These are phyloP conservation scores for Clarias batrachus DNA, from an alignment of 2,113 vertebrate genomes.

Conservation along the genomic window DNA sequence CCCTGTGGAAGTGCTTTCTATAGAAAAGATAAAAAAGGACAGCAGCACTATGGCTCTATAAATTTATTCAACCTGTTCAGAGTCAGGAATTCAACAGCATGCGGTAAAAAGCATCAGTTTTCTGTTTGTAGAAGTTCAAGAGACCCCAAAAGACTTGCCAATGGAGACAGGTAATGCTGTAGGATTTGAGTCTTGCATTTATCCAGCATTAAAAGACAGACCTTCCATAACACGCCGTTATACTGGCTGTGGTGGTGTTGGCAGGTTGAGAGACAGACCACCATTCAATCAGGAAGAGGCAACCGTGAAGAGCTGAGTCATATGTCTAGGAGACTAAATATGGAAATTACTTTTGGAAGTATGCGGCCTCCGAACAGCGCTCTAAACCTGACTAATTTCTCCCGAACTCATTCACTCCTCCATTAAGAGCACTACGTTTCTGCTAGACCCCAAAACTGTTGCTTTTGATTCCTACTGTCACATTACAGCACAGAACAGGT, in stretches of 20 bases:
- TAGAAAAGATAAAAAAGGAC: neutral
- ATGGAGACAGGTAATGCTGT: neutral
- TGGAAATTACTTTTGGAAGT: slow-evolving; percentile 11
- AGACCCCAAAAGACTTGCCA: neutral
- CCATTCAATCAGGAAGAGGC: slow-evolving; percentile 26
- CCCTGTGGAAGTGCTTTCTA: neutral
- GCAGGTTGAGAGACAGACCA: slow-evolving; percentile 8
- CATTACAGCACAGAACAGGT: slow-evolving; percentile 19
- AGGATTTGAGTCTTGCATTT: neutral
- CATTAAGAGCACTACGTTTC: neutral
- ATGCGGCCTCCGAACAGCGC: neutral
- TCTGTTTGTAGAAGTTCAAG: neutral
- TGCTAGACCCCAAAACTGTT: neutral
- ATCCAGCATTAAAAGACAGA: neutral
- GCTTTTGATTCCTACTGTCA: neutral
- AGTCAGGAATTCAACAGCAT: neutral
- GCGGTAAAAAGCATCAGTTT: neutral
- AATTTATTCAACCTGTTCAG: slow-evolving; percentile 2
- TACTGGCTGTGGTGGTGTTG: neutral
- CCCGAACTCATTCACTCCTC: neutral
- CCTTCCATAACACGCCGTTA: neutral
- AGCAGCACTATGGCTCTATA: neutral
- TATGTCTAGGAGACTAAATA: slow-evolving; percentile 34
- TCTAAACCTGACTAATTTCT: neutral
- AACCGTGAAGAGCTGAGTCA: slow-evolving; percentile 37